Evolutionary conservation across 2,888 invertebrate genomes (phyloP).

Genomic region (Erynnis tages): DNA sequence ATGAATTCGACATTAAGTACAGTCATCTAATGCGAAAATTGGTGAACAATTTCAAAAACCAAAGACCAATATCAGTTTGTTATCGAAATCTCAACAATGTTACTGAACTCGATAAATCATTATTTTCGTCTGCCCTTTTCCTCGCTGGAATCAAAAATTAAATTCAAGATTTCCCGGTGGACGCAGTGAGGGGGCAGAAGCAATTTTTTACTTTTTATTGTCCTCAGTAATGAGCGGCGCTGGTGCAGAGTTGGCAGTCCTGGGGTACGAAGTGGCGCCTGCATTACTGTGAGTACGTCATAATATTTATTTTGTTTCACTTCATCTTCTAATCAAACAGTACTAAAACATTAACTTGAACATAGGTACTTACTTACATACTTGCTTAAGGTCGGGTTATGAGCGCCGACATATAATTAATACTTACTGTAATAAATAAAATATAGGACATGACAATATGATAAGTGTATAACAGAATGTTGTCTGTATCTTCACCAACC

Average conservation of each 20-base stretch:
- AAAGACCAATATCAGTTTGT: background rate
- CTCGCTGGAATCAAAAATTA: background rate
- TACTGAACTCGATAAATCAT: background rate
- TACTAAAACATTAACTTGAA: too few relatives aligned
- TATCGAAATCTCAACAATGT: background rate
- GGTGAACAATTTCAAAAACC: background rate
- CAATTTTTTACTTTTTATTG: constrained; percentile 20
- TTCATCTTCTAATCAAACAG: too few relatives aligned
- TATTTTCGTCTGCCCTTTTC: background rate
- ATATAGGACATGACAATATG: too few relatives aligned
- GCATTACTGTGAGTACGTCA: constrained; percentile 65
- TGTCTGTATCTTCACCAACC: too few relatives aligned
- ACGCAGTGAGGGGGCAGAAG: background rate
- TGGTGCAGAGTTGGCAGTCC: constrained; percentile 65
- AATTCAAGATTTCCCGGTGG: constrained; percentile 3
- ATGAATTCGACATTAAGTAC: too few relatives aligned
- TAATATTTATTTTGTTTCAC: constrained; percentile 1
- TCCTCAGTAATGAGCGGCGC: constrained; percentile 73
- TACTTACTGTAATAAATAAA: too few relatives aligned
- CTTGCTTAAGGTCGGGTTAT: too few relatives aligned
- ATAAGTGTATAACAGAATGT: too few relatives aligned
- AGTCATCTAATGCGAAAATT: too few relatives aligned
- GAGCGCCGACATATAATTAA: too few relatives aligned
- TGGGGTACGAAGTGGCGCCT: constrained; percentile 67
- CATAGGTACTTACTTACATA: too few relatives aligned